Base-by-base conservation (phyloP, 2,113 vertebrate genomes). In the Galbula dea region DNA sequence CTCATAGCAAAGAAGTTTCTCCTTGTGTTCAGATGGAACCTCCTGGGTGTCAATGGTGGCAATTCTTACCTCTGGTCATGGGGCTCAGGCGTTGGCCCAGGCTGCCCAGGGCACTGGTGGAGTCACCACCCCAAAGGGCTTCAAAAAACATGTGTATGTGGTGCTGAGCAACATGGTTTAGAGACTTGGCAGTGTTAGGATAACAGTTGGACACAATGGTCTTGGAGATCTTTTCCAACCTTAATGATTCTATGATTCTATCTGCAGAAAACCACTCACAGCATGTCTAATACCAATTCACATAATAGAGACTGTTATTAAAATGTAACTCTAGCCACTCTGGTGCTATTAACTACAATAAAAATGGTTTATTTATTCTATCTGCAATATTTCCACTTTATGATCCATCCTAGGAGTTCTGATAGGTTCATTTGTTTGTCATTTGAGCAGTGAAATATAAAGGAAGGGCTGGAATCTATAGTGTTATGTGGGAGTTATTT, bases 351-450 rank as follows among this genome's bases (percentile, higher is more conserved):
- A 95, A 81, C 63, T 48, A 59, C 68, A 91, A 95, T 91, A 91
- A 92, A 92, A 94, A 94, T 94, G 63, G 61, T 95, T 95, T 96
- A 92, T 95, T 96, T 96, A 89, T 93, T 90, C 87, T 93, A 46
- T 68, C 91, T 90, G 87, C 85, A 94, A 46, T 91, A 93, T 93
- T 94, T 96, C 79, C 82, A 89, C 65, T 93, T 93, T 84, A 91
- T 85, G 92, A 73, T 89, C 37, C 49, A 37, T 93, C 86, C 62
- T 74, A 80, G 68, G 59, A 83, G 11, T 82, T 91, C 72, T 48
- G 91, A 89, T 91, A 67, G 79, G 72, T 95, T 95, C 87, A 95
- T 95, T 96, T 96, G 79, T 95, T 94, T 93, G 82, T 95, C 89
- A 67, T 93, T 95, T 94, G 91, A 88, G 73, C 72, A 75, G 36